Conservation (phyloP, 2,113 vertebrate species). For the Aptenodytes forsteri region DNA sequence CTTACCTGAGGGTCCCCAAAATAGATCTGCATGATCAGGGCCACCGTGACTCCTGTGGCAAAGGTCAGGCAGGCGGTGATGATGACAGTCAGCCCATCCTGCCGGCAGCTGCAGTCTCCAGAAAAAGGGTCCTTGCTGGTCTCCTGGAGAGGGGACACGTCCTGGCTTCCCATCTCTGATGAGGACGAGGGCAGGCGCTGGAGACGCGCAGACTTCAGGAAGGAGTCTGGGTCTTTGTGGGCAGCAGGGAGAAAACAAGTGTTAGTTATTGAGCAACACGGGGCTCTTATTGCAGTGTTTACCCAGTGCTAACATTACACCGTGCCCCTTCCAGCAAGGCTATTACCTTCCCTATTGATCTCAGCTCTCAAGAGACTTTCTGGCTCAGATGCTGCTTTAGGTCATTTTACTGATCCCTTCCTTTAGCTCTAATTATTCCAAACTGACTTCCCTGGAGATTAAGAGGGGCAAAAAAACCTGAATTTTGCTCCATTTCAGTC, state of each 20-base stretch:
- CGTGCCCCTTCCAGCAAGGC: neutral
- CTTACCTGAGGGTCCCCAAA: constrained; percentile 95
- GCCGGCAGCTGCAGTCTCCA: constrained; percentile 88
- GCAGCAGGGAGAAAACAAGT: neutral
- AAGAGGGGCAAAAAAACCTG: neutral
- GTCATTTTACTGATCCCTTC: neutral
- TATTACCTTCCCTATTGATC: neutral
- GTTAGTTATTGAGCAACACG: neutral
- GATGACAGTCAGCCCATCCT: constrained; percentile 93
- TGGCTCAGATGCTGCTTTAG: neutral
- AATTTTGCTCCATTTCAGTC: neutral
- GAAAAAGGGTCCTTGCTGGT: constrained; percentile 91
- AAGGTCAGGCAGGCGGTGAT: constrained; percentile 97
- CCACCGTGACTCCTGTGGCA: constrained; percentile 90
- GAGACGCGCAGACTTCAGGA: constrained; percentile 91
- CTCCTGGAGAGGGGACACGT: constrained; percentile 85
- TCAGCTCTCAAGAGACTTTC: neutral
- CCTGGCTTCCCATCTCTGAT: constrained; percentile 91
- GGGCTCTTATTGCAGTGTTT: constrained; percentile 6
- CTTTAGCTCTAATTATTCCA: neutral
- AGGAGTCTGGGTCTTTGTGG: constrained; percentile 90
- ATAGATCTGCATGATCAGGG: constrained; percentile 97
- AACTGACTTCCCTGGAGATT: neutral
- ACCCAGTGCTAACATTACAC: neutral
- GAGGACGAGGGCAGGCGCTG: constrained; percentile 94